Base-by-base conservation (phyloP, 2,113 vertebrate species). In the Cyphomyrus discorhynchus region DNA sequence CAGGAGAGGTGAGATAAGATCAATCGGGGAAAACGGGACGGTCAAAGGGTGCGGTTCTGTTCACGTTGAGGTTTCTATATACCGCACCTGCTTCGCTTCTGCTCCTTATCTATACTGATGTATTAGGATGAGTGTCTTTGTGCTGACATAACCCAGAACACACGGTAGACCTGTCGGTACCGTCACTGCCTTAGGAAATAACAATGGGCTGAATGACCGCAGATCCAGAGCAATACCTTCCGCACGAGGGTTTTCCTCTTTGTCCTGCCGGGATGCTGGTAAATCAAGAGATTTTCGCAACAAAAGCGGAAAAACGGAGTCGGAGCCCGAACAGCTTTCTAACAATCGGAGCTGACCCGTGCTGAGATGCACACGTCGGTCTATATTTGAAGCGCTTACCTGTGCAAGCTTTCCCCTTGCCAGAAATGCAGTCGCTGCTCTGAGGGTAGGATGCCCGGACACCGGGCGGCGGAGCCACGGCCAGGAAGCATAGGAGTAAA, bases 321-420 rank as follows among this genome's bases (percentile, higher is more conserved):
- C 35, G 5, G 19, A 8, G 2, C 52, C 42, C 80, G 19, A 83
- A 45, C 82, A 47, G 39, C 45, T 10, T 47, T 47, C 24, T 11
- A 21, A n/a, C 17, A 24, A n/a, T 21, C 45, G 10, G 21, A 47
- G 82, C 45, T 45, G 74, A 35, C 74, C 24, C 27, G 9, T 31
- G 50, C 9, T 21, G 1, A 31, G 70, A 74, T 31, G 46, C 39
- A 5, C 46, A 17, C 58, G 9, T 45, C 13, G 15, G 27, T 39
- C 70, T 80, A 42, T 49, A 50, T 11, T 31, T 19, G 3, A 24
- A 17, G 53, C 35, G 53, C 91, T 92, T 94, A 96, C 96, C 96
- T 96, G 96, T 94, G 92, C 96, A 97, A 92, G 95, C 95, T 91
- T 94, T 96, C 89, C 94, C 95, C 92, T 95, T 95, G 92, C 94